phyloP scores from a whole-genome alignment of 2,113 vertebrate genomes.

The Embiotoca jacksoni region DNA sequence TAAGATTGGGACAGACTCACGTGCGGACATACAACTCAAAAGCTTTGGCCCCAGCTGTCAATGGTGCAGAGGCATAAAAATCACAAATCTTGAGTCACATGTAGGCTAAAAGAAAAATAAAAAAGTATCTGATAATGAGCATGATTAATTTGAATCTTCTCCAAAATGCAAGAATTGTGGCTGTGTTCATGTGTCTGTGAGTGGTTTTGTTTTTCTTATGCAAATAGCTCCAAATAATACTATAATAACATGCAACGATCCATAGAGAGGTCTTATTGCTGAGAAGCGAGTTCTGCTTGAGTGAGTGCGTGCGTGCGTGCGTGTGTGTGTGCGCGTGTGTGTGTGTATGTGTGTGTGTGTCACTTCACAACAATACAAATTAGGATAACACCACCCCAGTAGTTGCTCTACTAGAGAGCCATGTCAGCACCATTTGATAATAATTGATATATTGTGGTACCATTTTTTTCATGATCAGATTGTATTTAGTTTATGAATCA shows the following conservation, averaged over 20 bases:
- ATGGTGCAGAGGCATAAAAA: no score
- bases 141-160: neutral
- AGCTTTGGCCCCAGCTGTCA: no score
- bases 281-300: slow-evolving; percentile 43
- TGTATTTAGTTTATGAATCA: slow-evolving; percentile 5
- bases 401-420: slow-evolving; percentile 42
- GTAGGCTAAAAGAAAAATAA: no score
- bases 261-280: slow-evolving; percentile 50
- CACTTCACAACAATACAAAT: slow-evolving; percentile 42
- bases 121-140: no score
- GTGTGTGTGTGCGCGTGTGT: slow-evolving; percentile 12
- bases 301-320: neutral
- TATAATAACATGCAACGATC: slow-evolving; percentile 58
- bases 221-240: slow-evolving; percentile 44
- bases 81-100: neutral
- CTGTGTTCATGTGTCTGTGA: neutral
- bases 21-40: no score
- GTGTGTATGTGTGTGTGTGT: slow-evolving; percentile 7
- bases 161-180: neutral
- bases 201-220: slow-evolving; percentile 11
- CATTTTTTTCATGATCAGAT: neutral
- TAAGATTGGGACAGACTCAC: no score
- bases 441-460: slow-evolving; percentile 25
- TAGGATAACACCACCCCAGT: slow-evolving; percentile 21
- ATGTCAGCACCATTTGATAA: slow-evolving; percentile 26